A percentile compares a stretch with the other conserved stretches of the same genome.
phyloP scores from a whole-genome alignment of 2,113 vertebrate genomes.

The Phrynosoma blainvillii region DNA sequence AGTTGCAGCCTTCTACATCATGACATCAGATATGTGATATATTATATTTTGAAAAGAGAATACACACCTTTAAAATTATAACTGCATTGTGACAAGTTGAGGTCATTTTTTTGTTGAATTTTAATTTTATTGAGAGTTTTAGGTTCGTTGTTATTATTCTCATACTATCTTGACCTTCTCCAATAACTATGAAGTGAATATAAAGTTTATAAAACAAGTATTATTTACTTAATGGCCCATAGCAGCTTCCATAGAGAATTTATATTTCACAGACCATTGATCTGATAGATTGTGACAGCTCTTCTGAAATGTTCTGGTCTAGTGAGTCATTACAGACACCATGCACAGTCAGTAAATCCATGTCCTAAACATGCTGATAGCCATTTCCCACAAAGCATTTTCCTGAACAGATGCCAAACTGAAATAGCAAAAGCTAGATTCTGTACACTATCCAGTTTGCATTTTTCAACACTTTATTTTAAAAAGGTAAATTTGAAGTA shows the following conservation, averaged over 20 bases:
- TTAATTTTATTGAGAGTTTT: constrained; percentile 34
- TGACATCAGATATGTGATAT: no score
- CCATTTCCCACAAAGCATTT: constrained; percentile 46
- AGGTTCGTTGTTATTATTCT: constrained; percentile 45
- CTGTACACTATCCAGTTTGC: background rate
- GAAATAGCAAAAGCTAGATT: background rate
- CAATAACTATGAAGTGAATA: constrained; percentile 65
- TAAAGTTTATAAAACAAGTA: constrained; percentile 69
- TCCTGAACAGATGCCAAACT: constrained; percentile 17
- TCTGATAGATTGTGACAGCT: constrained; percentile 72
- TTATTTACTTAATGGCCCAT: constrained; percentile 73
- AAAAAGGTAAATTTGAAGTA: background rate
- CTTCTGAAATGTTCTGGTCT: constrained; percentile 73
- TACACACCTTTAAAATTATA: background rate
- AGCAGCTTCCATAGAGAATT: constrained; percentile 65
- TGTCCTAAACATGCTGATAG: constrained; percentile 55
- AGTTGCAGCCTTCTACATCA: background rate
- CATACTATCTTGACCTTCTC: constrained; percentile 46
- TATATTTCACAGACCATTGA: constrained; percentile 70
- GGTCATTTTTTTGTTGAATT: background rate
- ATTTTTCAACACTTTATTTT: background rate
- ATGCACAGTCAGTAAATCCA: constrained; percentile 58
- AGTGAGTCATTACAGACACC: constrained; percentile 62
- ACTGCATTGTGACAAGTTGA: background rate
- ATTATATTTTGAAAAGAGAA: background rate